Evolutionary conservation across 2,888 invertebrate genomes (phyloP).

Genomic region (Polyommatus icarus): DNA sequence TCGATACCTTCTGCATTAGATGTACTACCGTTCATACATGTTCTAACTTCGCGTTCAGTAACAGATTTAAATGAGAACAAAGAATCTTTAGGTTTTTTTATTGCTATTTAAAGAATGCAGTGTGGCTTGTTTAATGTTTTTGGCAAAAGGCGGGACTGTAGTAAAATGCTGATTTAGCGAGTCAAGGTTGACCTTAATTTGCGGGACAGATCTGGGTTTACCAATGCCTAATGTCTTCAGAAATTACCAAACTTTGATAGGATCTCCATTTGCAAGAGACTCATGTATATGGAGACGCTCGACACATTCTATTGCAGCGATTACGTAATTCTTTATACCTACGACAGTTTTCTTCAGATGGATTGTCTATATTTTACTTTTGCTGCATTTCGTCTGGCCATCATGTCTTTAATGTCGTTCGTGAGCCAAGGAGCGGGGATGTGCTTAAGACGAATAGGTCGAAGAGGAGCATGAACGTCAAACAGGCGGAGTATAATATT

Average conservation of each 20-base stretch:
- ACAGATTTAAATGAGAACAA: too few species aligned
- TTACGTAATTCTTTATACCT: neutral
- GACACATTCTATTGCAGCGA: neutral
- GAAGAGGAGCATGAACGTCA: neutral
- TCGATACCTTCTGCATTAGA: too few species aligned
- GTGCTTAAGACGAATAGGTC: conserved; percentile 3
- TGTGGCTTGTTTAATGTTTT: too few species aligned
- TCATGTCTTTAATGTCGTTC: neutral
- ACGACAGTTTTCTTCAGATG: neutral
- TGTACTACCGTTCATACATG: too few species aligned
- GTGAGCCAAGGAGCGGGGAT: neutral
- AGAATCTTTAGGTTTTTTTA: too few species aligned
- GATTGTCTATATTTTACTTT: neutral
- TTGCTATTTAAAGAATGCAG: too few species aligned
- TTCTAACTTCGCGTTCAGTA: too few species aligned
- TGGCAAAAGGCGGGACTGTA: too few species aligned
- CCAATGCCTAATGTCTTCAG: neutral
- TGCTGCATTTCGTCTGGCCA: neutral
- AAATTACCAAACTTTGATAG: neutral
- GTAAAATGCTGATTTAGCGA: too few species aligned
- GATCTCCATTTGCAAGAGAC: neutral
- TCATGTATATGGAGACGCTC: neutral
- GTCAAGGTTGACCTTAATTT: too few species aligned
- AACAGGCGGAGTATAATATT: too few species aligned
- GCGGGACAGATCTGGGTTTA: neutral